Base-by-base conservation (phyloP, 2,888 invertebrate species). In the Lycaena phlaeas region DNA sequence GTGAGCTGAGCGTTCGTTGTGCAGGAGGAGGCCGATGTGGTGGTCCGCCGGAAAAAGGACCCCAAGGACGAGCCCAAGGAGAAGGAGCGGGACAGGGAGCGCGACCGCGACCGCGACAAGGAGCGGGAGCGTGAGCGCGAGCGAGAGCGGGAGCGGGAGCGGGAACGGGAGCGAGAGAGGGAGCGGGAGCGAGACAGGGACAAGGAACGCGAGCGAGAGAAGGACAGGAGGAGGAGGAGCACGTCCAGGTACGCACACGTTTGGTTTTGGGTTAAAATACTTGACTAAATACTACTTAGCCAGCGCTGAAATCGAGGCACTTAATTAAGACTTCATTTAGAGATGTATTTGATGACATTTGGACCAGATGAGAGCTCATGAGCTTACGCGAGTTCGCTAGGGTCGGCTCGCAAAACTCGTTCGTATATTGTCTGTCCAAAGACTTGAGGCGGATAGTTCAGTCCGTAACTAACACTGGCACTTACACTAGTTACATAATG, bases 11-110 rank as follows among this genome's bases (percentile, higher is more conserved):
- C 22, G 6, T 22, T 22, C 22, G 22, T 60, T 59, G 57, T 52
- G 72, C 91, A 92, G 87, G 90, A 91, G 66, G 90, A 90, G 65
- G 90, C 90, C 46, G 89, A 89, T 48, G 87, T 86, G 53, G 75
- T 86, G 54, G 76, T 78, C 59, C 71, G 82, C 2, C 70, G 85
- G 54, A 86, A 86, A 81, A 75, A 84, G 36, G 68, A 72, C 56
- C 50, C 54, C 48, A 64, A 70, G 52, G 68, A 68, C 46, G 63
- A 64, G 40, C 63, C 64, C 37, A 55, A 68, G 43, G 27, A 37
- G 9, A 10, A 15, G 1, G 85, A 85, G 45, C 62, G 81, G 25
- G 84, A 81, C 56, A 86, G 89, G 47, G 47, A 43, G 45, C 49
- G 73, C 30, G 77, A 81, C 45, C 55, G 39, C 22, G 63, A 61